These are phyloP conservation scores for Hetaerina americana DNA, from an alignment of 1,140 invertebrate genomes.

Conservation along the genomic window DNA sequence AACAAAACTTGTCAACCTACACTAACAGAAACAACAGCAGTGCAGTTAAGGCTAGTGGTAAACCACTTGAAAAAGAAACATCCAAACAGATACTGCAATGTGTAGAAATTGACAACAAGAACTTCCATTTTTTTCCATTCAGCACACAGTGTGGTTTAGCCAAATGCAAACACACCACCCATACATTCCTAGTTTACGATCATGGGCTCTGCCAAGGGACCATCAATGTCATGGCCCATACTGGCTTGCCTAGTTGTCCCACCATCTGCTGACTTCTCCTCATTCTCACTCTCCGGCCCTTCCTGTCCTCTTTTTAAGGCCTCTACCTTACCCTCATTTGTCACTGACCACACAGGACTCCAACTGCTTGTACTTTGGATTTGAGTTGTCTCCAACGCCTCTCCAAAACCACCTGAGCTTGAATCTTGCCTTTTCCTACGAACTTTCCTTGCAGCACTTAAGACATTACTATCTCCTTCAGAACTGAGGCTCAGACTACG, in stretches of 20 bases:
- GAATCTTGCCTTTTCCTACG: not conserved
- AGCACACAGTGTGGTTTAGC: not conserved
- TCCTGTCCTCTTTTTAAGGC: no score
- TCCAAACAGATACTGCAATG: not conserved
- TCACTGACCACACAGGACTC: not conserved
- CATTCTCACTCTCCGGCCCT: no score
- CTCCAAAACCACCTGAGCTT: not conserved
- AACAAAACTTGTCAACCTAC: not conserved
- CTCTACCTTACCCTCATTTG: not conserved
- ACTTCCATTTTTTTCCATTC: not conserved
- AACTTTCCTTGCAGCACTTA: not conserved
- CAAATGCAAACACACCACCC: no score
- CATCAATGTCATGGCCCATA: not conserved
- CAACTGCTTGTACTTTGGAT: not conserved
- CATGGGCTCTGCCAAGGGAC: conserved; percentile 1
- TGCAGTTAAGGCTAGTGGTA: not conserved
- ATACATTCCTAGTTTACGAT: not conserved
- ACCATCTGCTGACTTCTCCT: not conserved
- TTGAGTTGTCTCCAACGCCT: not conserved
- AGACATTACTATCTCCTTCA: not conserved
- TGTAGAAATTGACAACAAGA: not conserved
- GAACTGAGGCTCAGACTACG: not conserved
- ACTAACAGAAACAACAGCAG: not conserved
- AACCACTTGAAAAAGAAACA: no score
- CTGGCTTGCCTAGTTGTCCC: not conserved